A percentile compares a stretch with the other conserved stretches of the same genome.
These are phyloP conservation scores for Leucoraja erinaceus DNA, from an alignment of 2,113 vertebrate species.

Conservation along the genomic window DNA sequence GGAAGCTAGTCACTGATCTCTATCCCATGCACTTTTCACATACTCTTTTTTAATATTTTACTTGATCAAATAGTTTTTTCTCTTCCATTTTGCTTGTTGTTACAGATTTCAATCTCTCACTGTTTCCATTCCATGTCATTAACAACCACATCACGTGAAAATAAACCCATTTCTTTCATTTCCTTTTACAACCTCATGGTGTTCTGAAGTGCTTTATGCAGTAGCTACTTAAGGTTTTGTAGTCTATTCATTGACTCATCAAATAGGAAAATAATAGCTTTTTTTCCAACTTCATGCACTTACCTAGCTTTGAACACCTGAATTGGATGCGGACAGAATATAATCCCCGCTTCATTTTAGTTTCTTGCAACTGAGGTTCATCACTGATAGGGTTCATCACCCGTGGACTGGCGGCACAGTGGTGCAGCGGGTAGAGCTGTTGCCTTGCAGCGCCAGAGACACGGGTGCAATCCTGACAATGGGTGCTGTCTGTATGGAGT, in stretches of 20 bases:
- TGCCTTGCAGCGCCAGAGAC: too few relatives aligned
- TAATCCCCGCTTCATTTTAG: not conserved
- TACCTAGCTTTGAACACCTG: not conserved
- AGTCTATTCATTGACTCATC: not conserved
- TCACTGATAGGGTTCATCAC: too few relatives aligned
- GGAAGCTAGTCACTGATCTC: not conserved
- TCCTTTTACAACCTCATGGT: not conserved
- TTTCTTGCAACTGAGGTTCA: not conserved
- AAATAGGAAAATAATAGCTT: not conserved
- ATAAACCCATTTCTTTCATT: not conserved
- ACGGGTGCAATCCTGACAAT: too few relatives aligned
- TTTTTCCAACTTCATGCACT: not conserved
- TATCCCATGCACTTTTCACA: not conserved
- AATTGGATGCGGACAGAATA: not conserved
- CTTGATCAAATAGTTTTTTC: not conserved
- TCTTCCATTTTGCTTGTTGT: not conserved
- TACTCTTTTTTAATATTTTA: not conserved
- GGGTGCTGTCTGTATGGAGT: too few relatives aligned
- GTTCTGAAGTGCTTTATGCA: not conserved
- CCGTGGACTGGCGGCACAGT: too few relatives aligned
- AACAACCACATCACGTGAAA: not conserved
- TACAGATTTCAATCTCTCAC: not conserved
- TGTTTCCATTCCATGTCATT: not conserved
- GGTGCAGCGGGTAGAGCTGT: too few relatives aligned
- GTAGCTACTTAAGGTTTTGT: not conserved